These are phyloP conservation scores for Scatophagus argus DNA, from an alignment of 2,113 vertebrate species.

Conservation along the genomic window DNA sequence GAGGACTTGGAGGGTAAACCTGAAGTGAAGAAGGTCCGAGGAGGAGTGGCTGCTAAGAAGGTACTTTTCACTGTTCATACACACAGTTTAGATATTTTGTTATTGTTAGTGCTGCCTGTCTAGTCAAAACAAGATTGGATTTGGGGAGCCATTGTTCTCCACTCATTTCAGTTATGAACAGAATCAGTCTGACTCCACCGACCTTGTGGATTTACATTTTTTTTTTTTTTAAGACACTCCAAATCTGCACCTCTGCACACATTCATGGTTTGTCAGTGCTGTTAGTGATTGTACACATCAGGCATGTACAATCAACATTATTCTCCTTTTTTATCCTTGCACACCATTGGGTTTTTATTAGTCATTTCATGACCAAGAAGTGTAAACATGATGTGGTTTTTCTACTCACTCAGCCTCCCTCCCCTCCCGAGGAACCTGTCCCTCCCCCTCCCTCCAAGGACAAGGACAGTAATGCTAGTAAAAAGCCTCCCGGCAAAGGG, in stretches of 20 bases:
- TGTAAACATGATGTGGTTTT: conserved; percentile 59
- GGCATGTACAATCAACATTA: neutral
- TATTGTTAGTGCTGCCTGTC: neutral
- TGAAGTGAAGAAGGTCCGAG: conserved; percentile 90
- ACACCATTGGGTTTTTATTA: conserved; percentile 12
- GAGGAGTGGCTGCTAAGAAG: conserved; percentile 89
- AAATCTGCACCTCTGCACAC: neutral
- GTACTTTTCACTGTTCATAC: conserved; percentile 74
- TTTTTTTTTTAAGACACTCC: too few relatives aligned
- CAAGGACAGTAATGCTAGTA: conserved; percentile 86
- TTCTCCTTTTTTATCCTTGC: neutral
- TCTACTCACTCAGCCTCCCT: conserved; percentile 73
- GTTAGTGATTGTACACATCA: neutral
- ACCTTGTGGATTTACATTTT: neutral
- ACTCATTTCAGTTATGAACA: neutral
- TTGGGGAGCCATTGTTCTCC: rapidly evolving
- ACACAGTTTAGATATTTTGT: neutral
- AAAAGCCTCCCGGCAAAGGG: conserved; percentile 83
- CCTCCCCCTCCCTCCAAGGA: conserved; percentile 78
- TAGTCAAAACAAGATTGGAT: neutral
- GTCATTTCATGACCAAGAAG: conserved; percentile 24
- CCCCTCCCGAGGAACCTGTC: conserved; percentile 78
- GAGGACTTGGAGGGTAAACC: conserved; percentile 91
- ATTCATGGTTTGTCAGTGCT: neutral
- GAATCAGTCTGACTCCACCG: neutral